These are phyloP conservation scores for Hippotragus niger DNA, from an alignment of 2,113 vertebrate species.

Conservation along the genomic window DNA sequence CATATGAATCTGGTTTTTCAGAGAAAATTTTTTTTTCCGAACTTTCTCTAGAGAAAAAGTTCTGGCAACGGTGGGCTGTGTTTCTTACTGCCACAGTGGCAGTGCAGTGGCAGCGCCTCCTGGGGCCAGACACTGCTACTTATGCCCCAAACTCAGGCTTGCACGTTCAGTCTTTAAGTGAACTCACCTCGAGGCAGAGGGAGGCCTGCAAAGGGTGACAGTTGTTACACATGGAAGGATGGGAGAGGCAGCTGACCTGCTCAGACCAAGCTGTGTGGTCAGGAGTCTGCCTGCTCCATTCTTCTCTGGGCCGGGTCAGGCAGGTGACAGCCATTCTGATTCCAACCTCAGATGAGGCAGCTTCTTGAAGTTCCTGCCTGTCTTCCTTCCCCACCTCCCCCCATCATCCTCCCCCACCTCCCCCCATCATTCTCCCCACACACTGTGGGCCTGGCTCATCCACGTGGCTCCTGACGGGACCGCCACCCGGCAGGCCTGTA, in stretches of 20 bases:
- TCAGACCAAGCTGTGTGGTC: no score
- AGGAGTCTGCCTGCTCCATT: background rate
- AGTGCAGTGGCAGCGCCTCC: background rate
- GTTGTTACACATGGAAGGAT: rapidly evolving
- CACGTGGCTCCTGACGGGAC: rapidly evolving
- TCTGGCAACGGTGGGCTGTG: background rate
- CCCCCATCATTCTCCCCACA: no score
- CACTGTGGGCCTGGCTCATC: background rate
- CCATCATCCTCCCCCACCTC: no score
- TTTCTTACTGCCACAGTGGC: background rate
- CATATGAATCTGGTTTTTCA: background rate
- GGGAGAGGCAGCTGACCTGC: no score
- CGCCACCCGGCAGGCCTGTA: background rate
- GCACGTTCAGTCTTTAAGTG: background rate
- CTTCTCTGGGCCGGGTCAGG: no score
- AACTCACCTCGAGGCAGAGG: background rate
- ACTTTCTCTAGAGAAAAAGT: background rate
- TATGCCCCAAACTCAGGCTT: background rate
- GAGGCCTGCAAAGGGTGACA: background rate
- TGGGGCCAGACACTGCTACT: background rate
- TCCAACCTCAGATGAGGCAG: no score
- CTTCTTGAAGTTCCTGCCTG: background rate
- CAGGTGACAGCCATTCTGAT: no score
- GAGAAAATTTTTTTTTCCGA: no score
- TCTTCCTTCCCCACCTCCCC: background rate